Evolutionary conservation across 2,888 invertebrate species (phyloP).

Genomic region (Bugulina stolonifera): DNA sequence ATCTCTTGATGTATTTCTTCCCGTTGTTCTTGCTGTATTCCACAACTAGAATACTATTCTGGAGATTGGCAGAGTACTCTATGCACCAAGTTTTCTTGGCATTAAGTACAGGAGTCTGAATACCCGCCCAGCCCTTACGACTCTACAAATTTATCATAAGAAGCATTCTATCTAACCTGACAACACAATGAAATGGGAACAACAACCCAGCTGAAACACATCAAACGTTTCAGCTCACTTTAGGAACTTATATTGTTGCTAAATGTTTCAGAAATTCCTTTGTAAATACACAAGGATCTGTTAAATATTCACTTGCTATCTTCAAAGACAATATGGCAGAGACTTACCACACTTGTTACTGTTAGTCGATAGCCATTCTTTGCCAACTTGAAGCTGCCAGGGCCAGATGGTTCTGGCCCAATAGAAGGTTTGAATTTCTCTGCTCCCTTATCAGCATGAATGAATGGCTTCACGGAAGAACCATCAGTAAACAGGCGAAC

Average conservation of each 20-base stretch:
- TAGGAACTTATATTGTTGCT: too few species aligned
- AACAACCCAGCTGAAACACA: too few species aligned
- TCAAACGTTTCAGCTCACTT: too few species aligned
- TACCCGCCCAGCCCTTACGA: background rate
- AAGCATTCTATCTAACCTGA: too few species aligned
- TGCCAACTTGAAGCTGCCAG: background rate
- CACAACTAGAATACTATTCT: background rate
- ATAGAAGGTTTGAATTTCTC: background rate
- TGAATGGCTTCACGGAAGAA: background rate
- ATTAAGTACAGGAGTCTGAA: background rate
- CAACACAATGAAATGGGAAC: too few species aligned
- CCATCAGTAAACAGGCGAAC: background rate
- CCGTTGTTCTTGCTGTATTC: background rate
- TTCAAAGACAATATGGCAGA: background rate
- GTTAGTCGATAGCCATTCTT: background rate
- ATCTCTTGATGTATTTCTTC: too few species aligned
- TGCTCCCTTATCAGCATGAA: background rate
- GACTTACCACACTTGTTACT: background rate
- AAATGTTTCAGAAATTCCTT: too few species aligned
- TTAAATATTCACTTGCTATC: background rate
- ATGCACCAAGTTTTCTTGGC: background rate
- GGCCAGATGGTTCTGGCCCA: background rate
- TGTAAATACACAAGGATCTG: background rate
- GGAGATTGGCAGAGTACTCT: background rate
- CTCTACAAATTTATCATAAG: background rate